Percentiles rank a stretch among this genome's conserved stretches.
phyloP scores from a whole-genome alignment of 2,113 vertebrate genomes.

The Bambusicola thoracicus region DNA sequence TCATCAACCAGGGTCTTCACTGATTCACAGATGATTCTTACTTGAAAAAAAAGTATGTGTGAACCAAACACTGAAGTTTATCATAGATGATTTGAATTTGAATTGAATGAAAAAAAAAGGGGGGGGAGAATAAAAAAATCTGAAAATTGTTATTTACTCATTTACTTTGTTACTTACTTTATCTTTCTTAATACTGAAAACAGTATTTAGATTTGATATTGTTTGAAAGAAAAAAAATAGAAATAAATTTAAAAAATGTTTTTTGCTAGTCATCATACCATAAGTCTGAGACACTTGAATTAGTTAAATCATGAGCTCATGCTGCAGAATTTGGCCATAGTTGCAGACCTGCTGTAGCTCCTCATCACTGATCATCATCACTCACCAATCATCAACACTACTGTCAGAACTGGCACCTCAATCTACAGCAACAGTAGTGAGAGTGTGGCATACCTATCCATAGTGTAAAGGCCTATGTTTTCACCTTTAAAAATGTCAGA shows the following conservation, averaged over 20 bases:
- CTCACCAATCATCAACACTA: neutral
- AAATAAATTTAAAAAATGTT: neutral
- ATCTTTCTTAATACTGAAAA: neutral
- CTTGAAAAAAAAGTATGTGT: neutral
- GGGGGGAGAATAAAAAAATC: neutral
- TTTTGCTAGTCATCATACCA: neutral
- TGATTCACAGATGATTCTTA: neutral
- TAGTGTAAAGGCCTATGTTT: neutral
- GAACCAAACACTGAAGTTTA: neutral
- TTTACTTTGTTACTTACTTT: neutral
- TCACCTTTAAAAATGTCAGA: conserved; percentile 39
- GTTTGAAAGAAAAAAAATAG: neutral
- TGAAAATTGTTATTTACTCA: neutral
- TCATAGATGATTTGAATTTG: neutral
- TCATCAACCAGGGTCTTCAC: neutral
- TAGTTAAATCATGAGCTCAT: neutral
- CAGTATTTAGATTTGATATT: neutral
- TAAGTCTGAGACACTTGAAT: neutral
- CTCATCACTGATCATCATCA: neutral
- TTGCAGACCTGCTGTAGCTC: neutral
- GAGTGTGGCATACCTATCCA: neutral
- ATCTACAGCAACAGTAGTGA: neutral
- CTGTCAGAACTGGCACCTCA: conserved; percentile 3
- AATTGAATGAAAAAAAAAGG: too few species aligned
- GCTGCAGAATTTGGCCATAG: neutral